phyloP scores from a whole-genome alignment of 2,797 vertebrate species.

The Carapus acus region DNA sequence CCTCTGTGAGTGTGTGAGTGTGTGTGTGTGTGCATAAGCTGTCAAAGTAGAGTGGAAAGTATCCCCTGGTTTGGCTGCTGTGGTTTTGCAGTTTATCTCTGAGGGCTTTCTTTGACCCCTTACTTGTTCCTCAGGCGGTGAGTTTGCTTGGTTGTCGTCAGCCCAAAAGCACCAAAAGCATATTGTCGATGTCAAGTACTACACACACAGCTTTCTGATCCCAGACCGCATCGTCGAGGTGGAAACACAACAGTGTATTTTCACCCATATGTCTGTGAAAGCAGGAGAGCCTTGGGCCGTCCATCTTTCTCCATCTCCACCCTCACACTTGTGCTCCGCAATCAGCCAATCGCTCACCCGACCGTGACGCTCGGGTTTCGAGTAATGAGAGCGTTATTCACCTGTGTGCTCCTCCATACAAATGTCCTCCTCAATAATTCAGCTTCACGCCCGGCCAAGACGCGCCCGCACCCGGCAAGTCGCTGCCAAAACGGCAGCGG shows the following conservation, averaged over 20 bases:
- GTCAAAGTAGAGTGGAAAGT: conserved; percentile 36
- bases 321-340: conserved; percentile 33
- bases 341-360: conserved; percentile 50
- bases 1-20: conserved; percentile 17
- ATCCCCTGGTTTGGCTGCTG: conserved; percentile 30
- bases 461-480: conserved; percentile 33
- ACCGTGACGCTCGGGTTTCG: conserved; percentile 51
- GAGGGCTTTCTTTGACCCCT: conserved; percentile 38
- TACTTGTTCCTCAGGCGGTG: conserved; percentile 33
- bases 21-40: conserved; percentile 22
- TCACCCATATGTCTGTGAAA: too few relatives aligned
- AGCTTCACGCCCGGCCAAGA: conserved; percentile 42
- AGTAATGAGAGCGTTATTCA: conserved; percentile 58
- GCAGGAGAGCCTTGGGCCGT: too few relatives aligned
- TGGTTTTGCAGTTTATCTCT: conserved; percentile 41
- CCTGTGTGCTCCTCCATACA: conserved; percentile 58
- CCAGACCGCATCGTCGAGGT: too few relatives aligned
- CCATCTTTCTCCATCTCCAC: conserved; percentile 23
- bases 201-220: too few relatives aligned
- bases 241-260: not conserved
- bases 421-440: conserved; percentile 68
- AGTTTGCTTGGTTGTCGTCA: conserved; percentile 17
- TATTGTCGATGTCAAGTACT: too few relatives aligned
- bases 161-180: too few relatives aligned
- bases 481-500: conserved; percentile 24